Base-by-base conservation (phyloP, 1,140 invertebrate genomes). In the Ctenoplectra terminalis region DNA sequence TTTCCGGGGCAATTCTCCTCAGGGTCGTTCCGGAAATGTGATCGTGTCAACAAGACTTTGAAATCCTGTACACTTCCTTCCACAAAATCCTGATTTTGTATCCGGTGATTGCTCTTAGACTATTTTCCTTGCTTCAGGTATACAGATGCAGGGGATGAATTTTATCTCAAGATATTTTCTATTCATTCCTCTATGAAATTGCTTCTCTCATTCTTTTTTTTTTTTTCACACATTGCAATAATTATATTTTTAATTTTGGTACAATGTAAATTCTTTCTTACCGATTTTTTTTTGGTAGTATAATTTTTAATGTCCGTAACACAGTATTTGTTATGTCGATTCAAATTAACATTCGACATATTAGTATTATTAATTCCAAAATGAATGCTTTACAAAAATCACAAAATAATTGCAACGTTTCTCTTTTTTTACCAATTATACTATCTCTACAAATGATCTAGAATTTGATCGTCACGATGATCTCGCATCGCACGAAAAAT, bases 1-100 rank as follows among this genome's bases (percentile, higher is more conserved):
- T 71, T 78, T 70, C n/a, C n/a, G 31, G 75, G 29, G 37, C 71
- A 78, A 83, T 84, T 81, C 86, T 82, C 69, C 63, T 66, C 64
- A 64, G 52, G 23, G 69, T 43, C 52, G 54, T 82, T 69, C 56
- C 20, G 23, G 48, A 71, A 81, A 74, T 58, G 61, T 17, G 77
- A 69, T 75, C 70, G 43, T 26, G n/a, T 43, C 76, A 54, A 60
- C 66, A 50, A 31, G 11, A 17, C 1, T 20, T 9, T 13, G 1
- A 26, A 15, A 29, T 11, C 1, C 15, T 29, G 20, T 7, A 15
- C 13, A 0, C 1, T 37, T 26, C 26, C 8, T 43, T 26, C 26
- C 8, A 31, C 5, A 2, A 48, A 54, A 64, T 43, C 2, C 7
- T 29, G 17, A 37, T 64, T 40, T 40, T 23, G 3, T n/a, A 26